Conservation (phyloP, 2,888 invertebrate genomes). For the Philhelius pedissequus region DNA sequence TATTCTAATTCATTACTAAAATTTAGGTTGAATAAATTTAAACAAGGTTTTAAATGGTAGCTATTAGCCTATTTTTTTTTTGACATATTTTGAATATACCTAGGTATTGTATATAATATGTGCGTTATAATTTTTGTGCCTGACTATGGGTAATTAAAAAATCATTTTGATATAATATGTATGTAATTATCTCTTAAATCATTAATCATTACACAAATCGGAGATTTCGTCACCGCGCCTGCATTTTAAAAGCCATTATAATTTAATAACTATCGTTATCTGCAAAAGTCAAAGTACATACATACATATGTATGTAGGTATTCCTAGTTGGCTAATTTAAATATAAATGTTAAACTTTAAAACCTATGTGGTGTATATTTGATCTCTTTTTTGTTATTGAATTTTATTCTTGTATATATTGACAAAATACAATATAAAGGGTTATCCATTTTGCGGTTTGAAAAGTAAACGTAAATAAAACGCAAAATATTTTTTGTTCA, state of each 20-base stretch:
- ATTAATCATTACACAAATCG: neutral
- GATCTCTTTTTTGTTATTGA: too few species aligned
- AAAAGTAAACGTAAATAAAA: too few species aligned
- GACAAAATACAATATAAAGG: too few species aligned
- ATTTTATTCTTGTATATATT: too few species aligned
- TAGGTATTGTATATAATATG: neutral
- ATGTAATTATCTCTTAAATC: neutral
- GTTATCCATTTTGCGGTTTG: too few species aligned
- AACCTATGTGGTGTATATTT: neutral
- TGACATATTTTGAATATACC: neutral
- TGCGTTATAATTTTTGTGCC: neutral
- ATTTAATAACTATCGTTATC: neutral
- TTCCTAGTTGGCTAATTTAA: neutral
- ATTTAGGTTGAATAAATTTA: constrained; percentile 21
- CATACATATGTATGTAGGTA: too few species aligned
- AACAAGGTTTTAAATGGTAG: constrained; percentile 3
- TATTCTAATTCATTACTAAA: constrained; percentile 12
- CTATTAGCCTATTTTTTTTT: neutral
- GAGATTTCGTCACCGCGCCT: neutral
- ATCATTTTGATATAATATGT: neutral
- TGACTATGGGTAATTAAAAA: neutral
- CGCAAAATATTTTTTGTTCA: too few species aligned
- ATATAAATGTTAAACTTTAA: neutral
- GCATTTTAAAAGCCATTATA: neutral
- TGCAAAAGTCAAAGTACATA: too few species aligned